Base-by-base conservation (phyloP, 2,113 vertebrate genomes). In the Microtus oregoni region DNA sequence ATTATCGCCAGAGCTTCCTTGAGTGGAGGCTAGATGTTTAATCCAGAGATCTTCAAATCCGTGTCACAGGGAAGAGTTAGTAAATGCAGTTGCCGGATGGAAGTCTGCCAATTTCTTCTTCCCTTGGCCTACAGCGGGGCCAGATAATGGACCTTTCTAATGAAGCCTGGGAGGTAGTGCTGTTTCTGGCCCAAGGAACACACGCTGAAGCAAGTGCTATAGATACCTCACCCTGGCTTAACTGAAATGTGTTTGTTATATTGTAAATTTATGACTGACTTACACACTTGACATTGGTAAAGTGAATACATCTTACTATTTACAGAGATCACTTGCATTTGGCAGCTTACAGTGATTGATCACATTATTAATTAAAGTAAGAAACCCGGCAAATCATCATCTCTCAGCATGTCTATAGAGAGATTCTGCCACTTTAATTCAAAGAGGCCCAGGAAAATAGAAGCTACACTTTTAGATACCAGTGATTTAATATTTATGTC, bases 301-400 rank as follows among this genome's bases (percentile, higher is more conserved):
- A 47, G 65, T 75, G 61, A 93, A 87, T 1, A 72, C 5, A 83
- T 7, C 28, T 44, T 91, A 10, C 47, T 91, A 81, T 87, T 35
- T 30, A 52, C 52, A 70, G 20, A 24, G 41, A 67, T 32, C 82
- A 68, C 8, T 89, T 97, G 76, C 19, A 55, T 95, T 92, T 96
- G 3, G 35, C 6, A 70, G 5, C 67, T 92, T 72, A 72, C 95
- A 97, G 86, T 44, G 24, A 95, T 89, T 2, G 8, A 63, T 9
- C 73, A 0, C 47, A 68, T 86, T 96, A 20, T 41, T 92, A 82
- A 96, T 78, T 96, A 81, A 97, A 95, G 73, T 63, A 0, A 94
- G 38, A 96, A 72, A 78, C 30, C 90, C 20, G 58, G 1, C 68
- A 8, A 12, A 92, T 90, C 93, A 92, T 90, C 93, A 89, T 95